Evolutionary conservation across 35 echinoderm and acorn worm species (phyloP), one percentile per base, ranked within the genome.

Genomic region (Antedon bifida): DNA sequence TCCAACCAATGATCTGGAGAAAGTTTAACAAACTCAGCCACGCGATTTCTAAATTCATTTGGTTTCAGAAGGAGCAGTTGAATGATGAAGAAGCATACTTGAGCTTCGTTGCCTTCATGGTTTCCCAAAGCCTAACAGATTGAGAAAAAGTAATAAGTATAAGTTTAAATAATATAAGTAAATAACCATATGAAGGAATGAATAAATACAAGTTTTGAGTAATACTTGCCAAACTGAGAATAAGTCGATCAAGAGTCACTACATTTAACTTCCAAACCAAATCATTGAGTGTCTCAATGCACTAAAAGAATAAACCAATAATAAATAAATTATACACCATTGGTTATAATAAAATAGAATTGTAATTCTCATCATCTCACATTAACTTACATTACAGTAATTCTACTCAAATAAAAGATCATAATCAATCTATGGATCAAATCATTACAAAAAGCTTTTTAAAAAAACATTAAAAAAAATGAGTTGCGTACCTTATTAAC

Each of bases 221-320:
- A n/a, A n/a, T 26, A 88, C 95, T 86, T 90, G 93, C 95, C 95
- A 99, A 84, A 46, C 88, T 92, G 23, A 99, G 91, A 39, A 99
- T 88, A 34, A 99, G 90, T 82, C 88, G 92, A 34, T 99, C 95
- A 33, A 99, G 64, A n/a, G 90, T 92, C 28, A 99, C 85, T 29
- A 99, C 85, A 64, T 99, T 99, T 19, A 92, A 86, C 35, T 99
- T 99, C 95, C 95, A 99, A 30, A 99, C 87, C 95, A 99, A 93
- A 31, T 92, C 95, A 83, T 99, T 99, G 32, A 99, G 80, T 9
- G 88, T 99, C 78, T 99, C 95, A 45, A 99, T 88, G 86, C 95
- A 99, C 95, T 99, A 77, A 55, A 75, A 82, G 26, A 39, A 74
- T 46, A 79, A 79, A 33, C 10, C 5, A 79, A 19, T 33, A 79